Percentiles rank a stretch among this genome's conserved stretches.
Conservation (phyloP, 2,888 invertebrate genomes). For the Drosophila tanythrix region DNA sequence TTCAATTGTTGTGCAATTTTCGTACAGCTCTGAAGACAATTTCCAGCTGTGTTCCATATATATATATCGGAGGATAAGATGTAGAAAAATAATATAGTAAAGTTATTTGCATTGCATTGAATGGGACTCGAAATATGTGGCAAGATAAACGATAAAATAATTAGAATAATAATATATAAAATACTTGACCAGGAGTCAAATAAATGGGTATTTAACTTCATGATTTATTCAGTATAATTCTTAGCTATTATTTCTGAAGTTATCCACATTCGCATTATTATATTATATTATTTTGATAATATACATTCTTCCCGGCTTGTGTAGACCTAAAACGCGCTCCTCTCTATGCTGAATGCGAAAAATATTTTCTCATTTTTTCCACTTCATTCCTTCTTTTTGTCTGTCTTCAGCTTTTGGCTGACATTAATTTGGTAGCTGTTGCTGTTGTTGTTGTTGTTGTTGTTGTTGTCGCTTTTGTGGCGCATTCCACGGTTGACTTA, state of each 20-base stretch:
- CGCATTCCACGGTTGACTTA: conserved; percentile 71
- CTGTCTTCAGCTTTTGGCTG: not conserved
- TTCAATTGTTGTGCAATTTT: not conserved
- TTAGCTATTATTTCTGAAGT: not conserved
- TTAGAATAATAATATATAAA: too few relatives aligned
- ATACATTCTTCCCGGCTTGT: not conserved
- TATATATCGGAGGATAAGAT: not conserved
- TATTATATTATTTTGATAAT: not conserved
- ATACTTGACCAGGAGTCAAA: not conserved
- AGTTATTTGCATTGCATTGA: not conserved
- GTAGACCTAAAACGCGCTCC: not conserved
- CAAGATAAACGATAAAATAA: not conserved
- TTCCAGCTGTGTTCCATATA: not conserved
- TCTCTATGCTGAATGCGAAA: conserved; percentile 9
- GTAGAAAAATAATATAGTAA: not conserved
- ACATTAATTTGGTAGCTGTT: conserved; percentile 19
- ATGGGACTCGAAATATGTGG: not conserved
- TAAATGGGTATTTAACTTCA: not conserved
- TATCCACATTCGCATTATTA: not conserved
- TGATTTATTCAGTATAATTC: not conserved
- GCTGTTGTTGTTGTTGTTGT: conserved; percentile 1
- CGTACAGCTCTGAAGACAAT: not conserved
- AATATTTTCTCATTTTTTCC: conserved; percentile 11
- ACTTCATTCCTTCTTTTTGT: not conserved
- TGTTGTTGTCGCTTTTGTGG: conserved; percentile 43